phyloP scores from a whole-genome alignment of 1,140 invertebrate genomes.

The Planococcus citri region DNA sequence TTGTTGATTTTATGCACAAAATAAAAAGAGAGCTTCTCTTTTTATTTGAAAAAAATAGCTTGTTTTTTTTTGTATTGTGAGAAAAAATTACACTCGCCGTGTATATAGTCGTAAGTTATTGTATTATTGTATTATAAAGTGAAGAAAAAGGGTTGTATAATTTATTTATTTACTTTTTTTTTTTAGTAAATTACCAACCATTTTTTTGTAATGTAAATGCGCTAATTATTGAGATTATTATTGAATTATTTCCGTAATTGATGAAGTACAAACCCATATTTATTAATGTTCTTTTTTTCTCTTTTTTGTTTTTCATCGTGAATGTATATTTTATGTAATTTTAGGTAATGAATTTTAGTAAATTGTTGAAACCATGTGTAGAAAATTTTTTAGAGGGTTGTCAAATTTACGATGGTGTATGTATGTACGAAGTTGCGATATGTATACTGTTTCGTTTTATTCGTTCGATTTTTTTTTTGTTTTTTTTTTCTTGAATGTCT shows the following conservation, averaged over 20 bases:
- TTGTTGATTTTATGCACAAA: constrained; percentile 14
- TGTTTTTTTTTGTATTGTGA: not conserved
- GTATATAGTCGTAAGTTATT: not conserved
- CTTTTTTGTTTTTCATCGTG: no score
- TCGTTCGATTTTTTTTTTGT: not conserved
- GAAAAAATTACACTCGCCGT: not conserved
- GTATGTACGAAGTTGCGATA: not conserved
- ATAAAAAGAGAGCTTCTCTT: not conserved
- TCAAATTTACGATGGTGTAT: constrained; percentile 6
- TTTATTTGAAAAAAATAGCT: not conserved
- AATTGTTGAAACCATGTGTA: constrained; percentile 11
- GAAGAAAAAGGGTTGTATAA: constrained; percentile 3
- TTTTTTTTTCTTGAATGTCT: not conserved
- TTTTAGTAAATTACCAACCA: constrained; percentile 18
- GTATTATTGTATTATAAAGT: not conserved
- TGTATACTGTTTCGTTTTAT: not conserved
- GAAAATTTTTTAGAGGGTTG: constrained; percentile 16
- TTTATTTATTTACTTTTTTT: not conserved
- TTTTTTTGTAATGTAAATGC: not conserved
- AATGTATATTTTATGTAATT: constrained; percentile 1
- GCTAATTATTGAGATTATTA: constrained; percentile 4
- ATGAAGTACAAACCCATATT: constrained; percentile 16
- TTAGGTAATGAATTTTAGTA: constrained; percentile 11
- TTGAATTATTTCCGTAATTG: constrained; percentile 4
- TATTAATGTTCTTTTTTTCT: constrained; percentile 10